Evolutionary conservation across 1,140 invertebrate genomes (phyloP).

Genomic region (Mercenaria mercenaria): DNA sequence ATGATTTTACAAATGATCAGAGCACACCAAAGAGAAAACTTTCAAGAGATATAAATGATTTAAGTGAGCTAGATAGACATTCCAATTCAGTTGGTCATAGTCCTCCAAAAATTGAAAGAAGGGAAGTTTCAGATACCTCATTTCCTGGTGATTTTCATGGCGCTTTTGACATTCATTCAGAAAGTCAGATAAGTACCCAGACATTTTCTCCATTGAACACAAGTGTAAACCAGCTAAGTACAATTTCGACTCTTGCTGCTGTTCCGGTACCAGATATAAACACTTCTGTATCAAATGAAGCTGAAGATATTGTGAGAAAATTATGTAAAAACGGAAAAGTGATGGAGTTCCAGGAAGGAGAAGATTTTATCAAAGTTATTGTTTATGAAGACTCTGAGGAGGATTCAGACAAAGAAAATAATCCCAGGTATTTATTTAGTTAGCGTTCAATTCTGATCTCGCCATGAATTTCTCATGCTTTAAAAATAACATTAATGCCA

Average conservation of each 20-base stretch:
- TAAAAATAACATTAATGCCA: too few relatives aligned
- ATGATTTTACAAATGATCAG: neutral
- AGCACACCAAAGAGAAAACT: neutral
- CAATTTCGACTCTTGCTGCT: neutral
- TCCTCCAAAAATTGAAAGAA: neutral
- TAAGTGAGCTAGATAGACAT: neutral
- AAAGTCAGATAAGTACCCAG: neutral
- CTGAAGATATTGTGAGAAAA: slow-evolving; percentile 61
- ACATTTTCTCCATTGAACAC: neutral
- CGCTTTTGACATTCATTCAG: neutral
- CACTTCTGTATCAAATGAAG: slow-evolving; percentile 14
- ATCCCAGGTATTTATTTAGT: slow-evolving; percentile 5
- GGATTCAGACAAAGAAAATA: slow-evolving; percentile 44
- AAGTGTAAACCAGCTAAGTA: neutral
- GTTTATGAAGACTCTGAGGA: slow-evolving; percentile 62
- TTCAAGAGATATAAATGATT: neutral
- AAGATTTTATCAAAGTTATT: slow-evolving; percentile 63
- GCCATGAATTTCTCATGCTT: neutral
- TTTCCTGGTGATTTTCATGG: neutral
- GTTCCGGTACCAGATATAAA: neutral
- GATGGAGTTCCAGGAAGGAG: slow-evolving; percentile 64
- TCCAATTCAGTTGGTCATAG: neutral
- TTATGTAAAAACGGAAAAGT: slow-evolving; percentile 58
- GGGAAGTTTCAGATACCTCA: neutral
- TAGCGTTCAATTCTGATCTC: too few relatives aligned